phyloP scores from a whole-genome alignment of 37 sponge, comb jelly and placozoan genomes.

The Ephydatia muelleri region DNA sequence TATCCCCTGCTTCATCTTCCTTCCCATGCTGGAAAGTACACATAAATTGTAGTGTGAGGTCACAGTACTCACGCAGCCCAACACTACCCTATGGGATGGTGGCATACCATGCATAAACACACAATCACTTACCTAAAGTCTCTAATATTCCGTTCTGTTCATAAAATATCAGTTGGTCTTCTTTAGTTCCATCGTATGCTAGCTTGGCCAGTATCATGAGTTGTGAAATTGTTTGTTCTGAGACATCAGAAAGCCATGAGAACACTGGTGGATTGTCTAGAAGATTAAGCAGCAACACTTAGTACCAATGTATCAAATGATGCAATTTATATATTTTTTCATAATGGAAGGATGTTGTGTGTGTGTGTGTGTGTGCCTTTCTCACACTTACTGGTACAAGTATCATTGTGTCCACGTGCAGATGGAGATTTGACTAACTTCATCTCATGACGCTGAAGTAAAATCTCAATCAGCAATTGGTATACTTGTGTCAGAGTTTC shows the following conservation, averaged over 20 bases:
- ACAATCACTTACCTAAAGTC: constrained; percentile 19
- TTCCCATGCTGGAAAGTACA: background rate
- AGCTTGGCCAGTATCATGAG: constrained; percentile 5
- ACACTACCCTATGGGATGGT: background rate
- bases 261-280: background rate
- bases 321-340: background rate
- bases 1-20: background rate
- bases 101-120: constrained; percentile 23
- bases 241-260: constrained; percentile 2
- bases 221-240: background rate
- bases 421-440: constrained; percentile 1
- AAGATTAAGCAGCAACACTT: constrained; percentile 1
- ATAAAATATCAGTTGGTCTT: constrained; percentile 30
- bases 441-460: constrained; percentile 1
- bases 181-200: constrained; percentile 24
- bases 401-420: background rate
- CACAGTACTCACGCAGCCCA: background rate
- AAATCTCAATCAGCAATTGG: constrained; percentile 4
- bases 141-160: constrained; percentile 13
- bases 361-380: constrained; percentile 14
- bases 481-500: background rate
- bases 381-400: background rate
- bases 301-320: constrained; percentile 1
- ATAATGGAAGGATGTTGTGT: constrained; percentile 2
- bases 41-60: background rate